Evolutionary conservation across 2,888 invertebrate genomes (phyloP), one percentile per base, ranked within the genome.

Genomic region (Punctoribates punctum): DNA sequence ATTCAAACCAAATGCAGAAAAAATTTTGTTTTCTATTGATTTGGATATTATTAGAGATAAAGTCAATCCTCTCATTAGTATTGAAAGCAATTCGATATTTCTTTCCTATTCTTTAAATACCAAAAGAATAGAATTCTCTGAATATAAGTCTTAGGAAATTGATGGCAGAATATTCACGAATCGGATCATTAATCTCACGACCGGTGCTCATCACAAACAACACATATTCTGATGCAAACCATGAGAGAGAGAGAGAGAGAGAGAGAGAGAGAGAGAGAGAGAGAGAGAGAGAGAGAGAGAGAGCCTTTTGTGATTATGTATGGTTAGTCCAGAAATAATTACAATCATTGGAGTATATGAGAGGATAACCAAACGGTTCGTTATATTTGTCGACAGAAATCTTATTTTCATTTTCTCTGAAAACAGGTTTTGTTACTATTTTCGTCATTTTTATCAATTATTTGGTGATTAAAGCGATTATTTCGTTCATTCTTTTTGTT

Each of bases 141-240:
- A 17, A 27, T 62, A 65, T 29, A 20, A 42, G 13, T 8, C 65
- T 65, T 34, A 29, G 65, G 65, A 65, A 65, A 65, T 57, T 65
- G 38, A 8, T 65, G 17, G 65, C 34, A 27, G 65, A 65, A 65
- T 65, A 65, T 65, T 17, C 27, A 65, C 27, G 65, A 38, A 65
- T 38, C 20, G 65, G 27, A 65, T 65, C 65, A 65, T 65, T 65
- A 65, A 65, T 65, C 34, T 65, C 65, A 65, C 4, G 23, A 57
- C 57, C 57, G 13, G 57, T 25, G 57, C 57, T 57, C 57, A 23
- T 42, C 23, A 57, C 57, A 57, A 57, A 57, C 51, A 57, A 57
- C 57, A 54, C 34, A 42, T 42, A 42, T 42, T 42, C 13, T 11
- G 11, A 42, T 13, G 25, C 57, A 57, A 65, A 15, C 5, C 60